Evolutionary conservation across 2,888 invertebrate genomes (phyloP), one percentile per base, ranked within the genome.

Genomic region (Panzeria rudis): DNA sequence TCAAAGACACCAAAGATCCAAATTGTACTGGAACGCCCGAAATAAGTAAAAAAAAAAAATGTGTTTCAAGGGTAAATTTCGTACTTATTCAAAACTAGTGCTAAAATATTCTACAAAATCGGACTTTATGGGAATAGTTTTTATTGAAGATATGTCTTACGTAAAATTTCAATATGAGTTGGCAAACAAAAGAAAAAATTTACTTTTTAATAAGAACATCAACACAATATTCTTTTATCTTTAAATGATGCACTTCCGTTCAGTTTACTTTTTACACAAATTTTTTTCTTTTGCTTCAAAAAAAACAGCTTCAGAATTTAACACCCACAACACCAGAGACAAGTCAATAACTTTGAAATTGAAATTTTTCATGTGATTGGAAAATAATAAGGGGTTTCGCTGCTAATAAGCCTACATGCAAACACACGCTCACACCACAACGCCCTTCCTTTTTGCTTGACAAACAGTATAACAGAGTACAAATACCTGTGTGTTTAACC

Each of bases 381-480:
- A 68, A 77, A 68, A 77, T 47, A 47, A 68, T 44, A 77, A 59
- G 23, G 35, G 76, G 56, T 25, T 35, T 54, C 32, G 7, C 44
- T 66, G 7, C 44, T 66, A 47, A 66, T 23, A 50, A 66, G 13
- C 56, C 76, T 44, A 66, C 75, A 73, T 73, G 23, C 0, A 52
- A 38, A 32, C 7, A 64, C 29, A 61, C 61, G 23, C 13, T 38
- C 38, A 38, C 17, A 50, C 25, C 44, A 44, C 20, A 32, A 64
- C 32, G 25, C 23, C 66, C 35, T 56, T 66, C 17, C 66, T 25
- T 47, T 47, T 47, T 59, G 20, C 3, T 11, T 13, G 35, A 4
- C 20, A 20, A 5, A 17, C 3, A 20, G 5, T 20, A 29, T 25
- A 52, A 23, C 25, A 32, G 8, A 20, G 25, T 35, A 61, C 35